Evolutionary conservation across 1,140 invertebrate species (phyloP), one percentile per base, ranked within the genome.

Genomic region (Heliothis subflexa): DNA sequence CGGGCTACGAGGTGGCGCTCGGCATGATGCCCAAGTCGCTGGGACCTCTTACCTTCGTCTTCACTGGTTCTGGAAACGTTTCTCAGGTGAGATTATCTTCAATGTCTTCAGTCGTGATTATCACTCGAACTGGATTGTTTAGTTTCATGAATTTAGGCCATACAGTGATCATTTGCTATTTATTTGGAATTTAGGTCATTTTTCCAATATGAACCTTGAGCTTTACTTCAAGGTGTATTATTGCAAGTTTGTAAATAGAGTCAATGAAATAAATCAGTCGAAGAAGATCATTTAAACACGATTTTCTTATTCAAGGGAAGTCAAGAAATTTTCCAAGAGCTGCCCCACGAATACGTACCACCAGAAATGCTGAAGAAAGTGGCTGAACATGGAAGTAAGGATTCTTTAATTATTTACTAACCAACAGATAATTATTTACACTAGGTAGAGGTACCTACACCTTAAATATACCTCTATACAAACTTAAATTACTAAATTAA

Each of bases 1-100:
- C 98, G 49, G 99, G 99, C 0, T 99, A 99, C 90, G 99, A 99
- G 95, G 99, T 99, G 54, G 97, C 99, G 0, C 94, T 99, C 47
- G 99, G 98, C 14, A 97, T 99, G 95, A 98, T 99, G 98, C 99
- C 99, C 13, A 98, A 98, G 90, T 99, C 99, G 0, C 97, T 99
- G 72, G 99, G 99, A 0, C 99, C 99, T 0, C 94, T 99, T 2
- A 99, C 98, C 0, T 99, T 99, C 95, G 97, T 99, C 1, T 99
- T 99, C 88, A 99, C 99, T 10, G 99, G 99, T 4, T 98, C 98
- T 13, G 97, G 97, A 50, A 97, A 97, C 86, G 97, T 97, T 0
- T 97, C 97, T 2, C 96, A 98, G 95, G 98, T 95, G 11, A 77
- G 1, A 62, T 21, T 66, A n/a, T 68, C 33, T 68, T 5, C 5